phyloP scores from a whole-genome alignment of 2,113 vertebrate species.

The Odontesthes bonariensis region DNA sequence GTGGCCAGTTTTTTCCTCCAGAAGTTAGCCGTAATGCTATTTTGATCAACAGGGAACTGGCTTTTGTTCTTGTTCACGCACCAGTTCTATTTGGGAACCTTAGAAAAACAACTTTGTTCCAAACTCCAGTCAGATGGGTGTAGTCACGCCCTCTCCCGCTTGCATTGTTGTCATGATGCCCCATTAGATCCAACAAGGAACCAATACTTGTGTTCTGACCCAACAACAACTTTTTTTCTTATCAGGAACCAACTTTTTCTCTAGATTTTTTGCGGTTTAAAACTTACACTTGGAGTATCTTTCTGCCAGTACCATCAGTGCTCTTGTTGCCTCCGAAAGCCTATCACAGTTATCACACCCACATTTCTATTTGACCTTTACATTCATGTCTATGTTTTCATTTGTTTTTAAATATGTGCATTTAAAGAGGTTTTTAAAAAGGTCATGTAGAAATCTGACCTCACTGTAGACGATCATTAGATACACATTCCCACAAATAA shows the following conservation, averaged over 20 bases:
- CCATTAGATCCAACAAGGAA: not conserved
- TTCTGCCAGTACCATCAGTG: not conserved
- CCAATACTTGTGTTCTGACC: not conserved
- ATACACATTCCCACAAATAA: constrained; percentile 34
- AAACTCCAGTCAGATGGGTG: not conserved
- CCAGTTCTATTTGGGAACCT: not conserved
- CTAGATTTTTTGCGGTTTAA: not conserved
- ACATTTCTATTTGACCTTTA: constrained; percentile 66
- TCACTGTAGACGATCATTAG: constrained; percentile 4
- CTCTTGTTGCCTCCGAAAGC: constrained; percentile 41
- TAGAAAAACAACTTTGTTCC: not conserved
- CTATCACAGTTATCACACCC: constrained; percentile 42
- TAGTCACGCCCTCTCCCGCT: not conserved
- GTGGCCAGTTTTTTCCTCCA: not conserved
- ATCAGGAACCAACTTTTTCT: not conserved
- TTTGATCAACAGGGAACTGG: no score
- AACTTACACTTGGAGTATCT: constrained; percentile 9
- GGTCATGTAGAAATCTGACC: constrained; percentile 55
- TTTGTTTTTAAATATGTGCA: constrained; percentile 71
- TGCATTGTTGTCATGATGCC: not conserved
- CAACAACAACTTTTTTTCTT: not conserved
- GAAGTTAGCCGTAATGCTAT: not conserved
- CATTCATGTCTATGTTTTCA: constrained; percentile 44
- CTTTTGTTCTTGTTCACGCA: no score
- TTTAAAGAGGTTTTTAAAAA: constrained; percentile 71